Evolutionary conservation across 2,797 vertebrate species (phyloP).

Genomic region (Siniperca undulata): DNA sequence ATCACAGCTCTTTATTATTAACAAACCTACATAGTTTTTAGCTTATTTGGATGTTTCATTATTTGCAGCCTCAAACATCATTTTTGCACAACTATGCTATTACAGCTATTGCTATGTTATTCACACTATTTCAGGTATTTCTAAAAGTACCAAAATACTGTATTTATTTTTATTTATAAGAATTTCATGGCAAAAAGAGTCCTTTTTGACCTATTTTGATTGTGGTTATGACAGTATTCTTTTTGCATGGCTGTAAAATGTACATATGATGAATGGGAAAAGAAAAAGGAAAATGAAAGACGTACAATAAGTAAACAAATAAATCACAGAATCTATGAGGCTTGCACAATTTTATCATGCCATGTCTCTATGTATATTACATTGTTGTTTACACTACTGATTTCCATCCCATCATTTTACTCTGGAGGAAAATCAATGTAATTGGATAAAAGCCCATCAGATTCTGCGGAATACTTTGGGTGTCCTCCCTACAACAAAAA

Average conservation of each 20-base stretch:
- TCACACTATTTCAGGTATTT: background rate
- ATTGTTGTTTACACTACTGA: background rate
- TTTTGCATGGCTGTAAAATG: background rate
- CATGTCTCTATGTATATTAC: background rate
- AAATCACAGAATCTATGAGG: background rate
- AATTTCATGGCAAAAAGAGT: background rate
- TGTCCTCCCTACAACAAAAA: background rate
- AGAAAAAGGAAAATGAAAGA: background rate
- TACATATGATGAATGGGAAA: background rate
- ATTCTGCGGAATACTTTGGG: background rate
- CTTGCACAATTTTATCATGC: background rate
- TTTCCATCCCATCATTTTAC: background rate
- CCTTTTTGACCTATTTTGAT: background rate
- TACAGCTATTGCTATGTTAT: background rate
- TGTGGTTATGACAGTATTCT: background rate
- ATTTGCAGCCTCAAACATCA: background rate
- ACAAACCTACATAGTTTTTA: background rate
- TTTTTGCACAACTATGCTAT: background rate
- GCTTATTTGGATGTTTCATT: background rate
- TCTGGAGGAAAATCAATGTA: background rate
- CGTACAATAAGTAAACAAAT: background rate
- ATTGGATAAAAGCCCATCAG: background rate
- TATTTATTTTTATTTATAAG: background rate
- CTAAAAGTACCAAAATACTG: background rate
- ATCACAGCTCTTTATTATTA: conserved; percentile 10